These are phyloP conservation scores for Pseudobourletiella spinata DNA, from an alignment of 1,140 invertebrate species.

Conservation along the genomic window DNA sequence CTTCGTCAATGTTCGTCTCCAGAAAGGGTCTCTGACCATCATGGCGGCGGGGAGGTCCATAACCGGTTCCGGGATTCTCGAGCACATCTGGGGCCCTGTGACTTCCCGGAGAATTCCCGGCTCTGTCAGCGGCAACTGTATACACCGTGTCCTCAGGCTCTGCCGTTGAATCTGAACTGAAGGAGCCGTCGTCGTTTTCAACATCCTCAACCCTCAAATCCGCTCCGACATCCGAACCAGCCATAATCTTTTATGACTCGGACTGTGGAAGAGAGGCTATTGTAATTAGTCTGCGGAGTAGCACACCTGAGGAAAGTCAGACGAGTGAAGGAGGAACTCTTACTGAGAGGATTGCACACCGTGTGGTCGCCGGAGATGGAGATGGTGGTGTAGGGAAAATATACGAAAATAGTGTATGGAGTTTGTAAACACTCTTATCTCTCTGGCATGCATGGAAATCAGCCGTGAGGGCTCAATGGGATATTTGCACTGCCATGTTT, in stretches of 20 bases:
- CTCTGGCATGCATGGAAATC: too few species aligned
- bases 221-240: not conserved
- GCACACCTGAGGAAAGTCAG: too few species aligned
- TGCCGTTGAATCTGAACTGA: not conserved
- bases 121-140: not conserved
- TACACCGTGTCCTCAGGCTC: not conserved
- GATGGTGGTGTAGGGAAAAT: too few species aligned
- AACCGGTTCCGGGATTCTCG: not conserved
- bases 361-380: too few species aligned
- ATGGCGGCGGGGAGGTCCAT: too few species aligned
- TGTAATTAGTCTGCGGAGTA: too few species aligned
- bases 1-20: not conserved
- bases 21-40: too few species aligned
- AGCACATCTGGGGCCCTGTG: not conserved
- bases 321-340: not conserved
- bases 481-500: too few species aligned
- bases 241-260: not conserved
- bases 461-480: too few species aligned
- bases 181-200: not conserved
- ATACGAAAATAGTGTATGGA: too few species aligned
- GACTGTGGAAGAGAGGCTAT: not conserved
- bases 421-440: too few species aligned
- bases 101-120: not conserved
- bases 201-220: not conserved
- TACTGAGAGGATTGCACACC: too few species aligned